Evolutionary conservation across 1,140 invertebrate genomes (phyloP).

Genomic region (Leptopilina boulardi): DNA sequence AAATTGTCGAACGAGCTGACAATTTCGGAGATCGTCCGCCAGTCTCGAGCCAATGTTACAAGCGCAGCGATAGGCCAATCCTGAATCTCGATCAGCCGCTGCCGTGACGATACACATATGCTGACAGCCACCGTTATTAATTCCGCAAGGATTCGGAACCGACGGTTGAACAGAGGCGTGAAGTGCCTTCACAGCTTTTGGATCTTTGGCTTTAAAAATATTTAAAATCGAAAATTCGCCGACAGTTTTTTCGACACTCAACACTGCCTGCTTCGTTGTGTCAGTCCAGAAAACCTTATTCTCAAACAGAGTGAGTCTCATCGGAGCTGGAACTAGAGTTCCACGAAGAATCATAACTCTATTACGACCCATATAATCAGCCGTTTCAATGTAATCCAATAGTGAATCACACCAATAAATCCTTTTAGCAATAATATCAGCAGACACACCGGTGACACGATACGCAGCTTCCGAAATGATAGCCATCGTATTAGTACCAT

Average conservation of each 20-base stretch:
- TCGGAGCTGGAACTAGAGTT: slow-evolving; percentile 90
- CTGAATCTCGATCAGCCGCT: slow-evolving; percentile 83
- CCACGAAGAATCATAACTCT: slow-evolving; percentile 88
- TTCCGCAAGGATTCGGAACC: slow-evolving; percentile 91
- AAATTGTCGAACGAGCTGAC: slow-evolving; percentile 92
- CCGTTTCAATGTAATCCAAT: slow-evolving; percentile 97
- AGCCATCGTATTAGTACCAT: slow-evolving; percentile 87
- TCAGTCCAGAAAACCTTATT: slow-evolving; percentile 97
- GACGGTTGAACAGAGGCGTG: slow-evolving; percentile 86
- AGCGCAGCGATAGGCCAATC: slow-evolving; percentile 93
- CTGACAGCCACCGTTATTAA: slow-evolving; percentile 93
- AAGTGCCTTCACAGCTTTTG: slow-evolving; percentile 89
- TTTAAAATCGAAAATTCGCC: slow-evolving; percentile 85
- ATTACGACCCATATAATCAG: slow-evolving; percentile 93
- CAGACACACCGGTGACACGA: slow-evolving; percentile 90
- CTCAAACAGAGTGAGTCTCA: slow-evolving; percentile 91
- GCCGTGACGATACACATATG: slow-evolving; percentile 97
- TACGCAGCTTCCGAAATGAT: slow-evolving; percentile 95
- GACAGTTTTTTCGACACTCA: slow-evolving; percentile 93
- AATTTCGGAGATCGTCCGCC: slow-evolving; percentile 86
- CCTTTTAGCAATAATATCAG: slow-evolving; percentile 90
- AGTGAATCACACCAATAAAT: slow-evolving; percentile 98
- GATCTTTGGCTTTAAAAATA: slow-evolving; percentile 89
- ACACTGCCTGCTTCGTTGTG: slow-evolving; percentile 94
- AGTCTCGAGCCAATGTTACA: slow-evolving; percentile 94